Conservation (phyloP, 1,140 invertebrate genomes). For the Nylanderia fulva region DNA sequence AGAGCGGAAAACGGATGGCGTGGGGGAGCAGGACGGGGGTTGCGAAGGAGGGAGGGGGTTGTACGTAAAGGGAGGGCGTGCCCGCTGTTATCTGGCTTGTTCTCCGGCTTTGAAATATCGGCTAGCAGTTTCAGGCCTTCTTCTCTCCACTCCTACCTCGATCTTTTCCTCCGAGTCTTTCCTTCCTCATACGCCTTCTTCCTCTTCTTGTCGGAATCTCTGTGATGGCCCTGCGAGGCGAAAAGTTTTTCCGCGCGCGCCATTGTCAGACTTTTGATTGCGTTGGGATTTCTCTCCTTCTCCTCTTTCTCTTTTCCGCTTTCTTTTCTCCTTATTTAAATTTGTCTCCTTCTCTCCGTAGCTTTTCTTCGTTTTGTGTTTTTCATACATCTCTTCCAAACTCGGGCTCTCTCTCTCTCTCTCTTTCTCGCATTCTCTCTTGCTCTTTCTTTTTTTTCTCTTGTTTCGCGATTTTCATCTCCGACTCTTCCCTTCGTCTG, state of each 20-base stretch:
- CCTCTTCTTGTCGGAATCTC: conserved; percentile 45
- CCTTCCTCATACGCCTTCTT: conserved; percentile 68
- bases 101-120: conserved; percentile 83
- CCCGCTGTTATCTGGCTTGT: conserved; percentile 83
- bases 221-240: conserved; percentile 10
- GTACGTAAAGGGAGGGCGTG: conserved; percentile 79
- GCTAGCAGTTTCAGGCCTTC: conserved; percentile 82
- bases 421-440: neutral
- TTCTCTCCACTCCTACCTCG: conserved; percentile 66
- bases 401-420: neutral
- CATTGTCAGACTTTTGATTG: conserved; percentile 58
- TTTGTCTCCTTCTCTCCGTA: conserved; percentile 16
- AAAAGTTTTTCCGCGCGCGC: conserved; percentile 54
- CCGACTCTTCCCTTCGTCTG: neutral
- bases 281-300: conserved; percentile 43
- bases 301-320: conserved; percentile 12
- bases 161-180: conserved; percentile 64
- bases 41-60: conserved; percentile 52
- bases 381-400: conserved; percentile 23
- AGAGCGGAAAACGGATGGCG: conserved; percentile 54
- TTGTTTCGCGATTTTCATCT: neutral
- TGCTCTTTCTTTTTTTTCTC: neutral
- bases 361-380: conserved; percentile 27
- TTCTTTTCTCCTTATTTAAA: conserved; percentile 34
- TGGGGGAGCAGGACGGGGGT: conserved; percentile 22